Conservation (phyloP, 2,888 invertebrate genomes). For the Pheosia gnoma region DNA sequence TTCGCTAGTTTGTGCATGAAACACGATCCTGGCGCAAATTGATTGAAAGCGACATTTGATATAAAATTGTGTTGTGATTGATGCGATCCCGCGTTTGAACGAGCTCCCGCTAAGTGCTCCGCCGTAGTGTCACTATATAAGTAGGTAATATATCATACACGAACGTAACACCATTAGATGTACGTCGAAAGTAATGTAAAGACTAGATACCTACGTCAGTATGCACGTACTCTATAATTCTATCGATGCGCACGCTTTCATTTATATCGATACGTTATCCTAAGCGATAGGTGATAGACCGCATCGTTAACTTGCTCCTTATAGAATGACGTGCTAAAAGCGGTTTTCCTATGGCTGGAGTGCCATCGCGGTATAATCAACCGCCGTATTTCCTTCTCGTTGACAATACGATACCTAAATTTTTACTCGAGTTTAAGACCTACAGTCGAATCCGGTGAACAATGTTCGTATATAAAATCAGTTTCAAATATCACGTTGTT, state of each 20-base stretch:
- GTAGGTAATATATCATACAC: conserved; percentile 52
- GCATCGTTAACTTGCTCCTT: conserved; percentile 36
- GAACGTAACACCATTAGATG: conserved; percentile 47
- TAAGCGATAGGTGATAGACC: conserved; percentile 38
- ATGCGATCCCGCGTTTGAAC: conserved; percentile 76
- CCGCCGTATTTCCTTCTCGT: conserved; percentile 37
- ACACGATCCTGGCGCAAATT: conserved; percentile 81
- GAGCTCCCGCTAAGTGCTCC: conserved; percentile 78
- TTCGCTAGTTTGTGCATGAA: conserved; percentile 59
- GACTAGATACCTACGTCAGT: conserved; percentile 16
- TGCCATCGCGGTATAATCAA: conserved; percentile 34
- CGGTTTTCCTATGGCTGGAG: conserved; percentile 27
- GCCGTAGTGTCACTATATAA: conserved; percentile 65
- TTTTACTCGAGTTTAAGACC: conserved; percentile 19
- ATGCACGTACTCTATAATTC: conserved; percentile 7
- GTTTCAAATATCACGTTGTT: too few species aligned
- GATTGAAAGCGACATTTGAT: conserved; percentile 84
- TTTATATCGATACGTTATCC: conserved; percentile 29
- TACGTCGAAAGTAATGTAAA: conserved; percentile 34
- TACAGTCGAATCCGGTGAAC: background rate
- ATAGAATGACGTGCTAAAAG: conserved; percentile 32
- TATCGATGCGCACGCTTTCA: conserved; percentile 24
- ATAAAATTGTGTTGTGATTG: conserved; percentile 84
- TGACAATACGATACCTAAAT: conserved; percentile 32
- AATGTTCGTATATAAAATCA: background rate